phyloP scores from a whole-genome alignment of 1,140 invertebrate genomes.

The Bemisia tabaci region DNA sequence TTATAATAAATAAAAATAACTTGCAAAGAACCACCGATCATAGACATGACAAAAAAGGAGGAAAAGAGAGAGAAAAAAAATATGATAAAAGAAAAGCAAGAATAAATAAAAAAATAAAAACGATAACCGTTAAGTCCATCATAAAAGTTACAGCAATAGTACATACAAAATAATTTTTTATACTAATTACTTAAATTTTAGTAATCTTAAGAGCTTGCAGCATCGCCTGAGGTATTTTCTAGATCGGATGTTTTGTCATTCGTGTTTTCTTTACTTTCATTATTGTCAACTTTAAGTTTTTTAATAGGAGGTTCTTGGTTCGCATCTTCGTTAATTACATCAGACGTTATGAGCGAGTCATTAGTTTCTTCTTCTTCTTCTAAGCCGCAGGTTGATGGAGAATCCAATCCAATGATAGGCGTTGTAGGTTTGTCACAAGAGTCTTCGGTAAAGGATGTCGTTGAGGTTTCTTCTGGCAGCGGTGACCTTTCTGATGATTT shows the following conservation, averaged over 20 bases:
- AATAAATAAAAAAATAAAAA: background rate
- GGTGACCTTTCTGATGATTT: slow-evolving; percentile 24
- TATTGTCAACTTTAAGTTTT: slow-evolving; percentile 12
- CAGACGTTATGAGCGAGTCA: slow-evolving; percentile 20
- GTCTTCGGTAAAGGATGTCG: slow-evolving; percentile 55
- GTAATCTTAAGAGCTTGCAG: background rate
- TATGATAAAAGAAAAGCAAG: background rate
- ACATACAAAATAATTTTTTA: background rate
- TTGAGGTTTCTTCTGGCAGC: slow-evolving; percentile 39
- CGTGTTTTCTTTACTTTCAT: slow-evolving; percentile 6
- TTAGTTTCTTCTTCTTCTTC: slow-evolving; percentile 29
- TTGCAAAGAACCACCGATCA: no score
- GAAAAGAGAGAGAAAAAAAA: background rate
- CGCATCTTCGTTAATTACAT: slow-evolving; percentile 6
- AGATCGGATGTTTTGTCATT: background rate
- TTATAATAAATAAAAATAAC: no score
- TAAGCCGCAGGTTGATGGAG: slow-evolving; percentile 27
- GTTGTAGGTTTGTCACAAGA: slow-evolving; percentile 43
- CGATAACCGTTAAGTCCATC: background rate
- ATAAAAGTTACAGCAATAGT: no score
- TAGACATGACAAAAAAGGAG: no score
- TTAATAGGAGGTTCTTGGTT: slow-evolving; percentile 13
- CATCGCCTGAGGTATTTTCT: background rate
- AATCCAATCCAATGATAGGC: slow-evolving; percentile 26
- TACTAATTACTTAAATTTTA: background rate